phyloP scores from a whole-genome alignment of 2,797 vertebrate genomes.

The Coracias cyanogaster region DNA sequence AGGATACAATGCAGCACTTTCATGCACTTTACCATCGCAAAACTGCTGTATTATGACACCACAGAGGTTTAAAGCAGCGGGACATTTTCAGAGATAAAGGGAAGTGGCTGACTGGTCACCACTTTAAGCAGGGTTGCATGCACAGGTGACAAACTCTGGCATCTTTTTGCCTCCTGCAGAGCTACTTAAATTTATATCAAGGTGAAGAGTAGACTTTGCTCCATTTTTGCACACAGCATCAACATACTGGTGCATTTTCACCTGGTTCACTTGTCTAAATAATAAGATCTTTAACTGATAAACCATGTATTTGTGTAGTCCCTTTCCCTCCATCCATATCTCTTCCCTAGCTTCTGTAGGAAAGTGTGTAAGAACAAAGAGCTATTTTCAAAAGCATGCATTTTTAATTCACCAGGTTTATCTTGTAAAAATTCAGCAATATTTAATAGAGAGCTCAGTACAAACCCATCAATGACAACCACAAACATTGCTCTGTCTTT shows the following conservation, averaged over 20 bases:
- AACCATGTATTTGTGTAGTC: neutral
- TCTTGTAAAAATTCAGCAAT: neutral
- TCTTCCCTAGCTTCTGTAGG: neutral
- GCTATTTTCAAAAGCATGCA: neutral
- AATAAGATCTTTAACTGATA: neutral
- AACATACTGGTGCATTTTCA: neutral
- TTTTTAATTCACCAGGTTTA: conserved; percentile 15
- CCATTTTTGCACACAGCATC: neutral
- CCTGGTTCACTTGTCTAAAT: neutral
- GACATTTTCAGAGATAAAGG: neutral
- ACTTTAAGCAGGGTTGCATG: neutral
- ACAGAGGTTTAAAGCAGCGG: rapidly evolving
- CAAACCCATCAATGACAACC: neutral
- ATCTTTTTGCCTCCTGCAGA: neutral
- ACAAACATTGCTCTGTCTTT: neutral
- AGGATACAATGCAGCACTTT: neutral
- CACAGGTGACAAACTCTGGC: neutral
- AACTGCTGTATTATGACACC: neutral
- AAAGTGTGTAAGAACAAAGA: neutral
- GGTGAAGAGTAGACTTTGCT: neutral
- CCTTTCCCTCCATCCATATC: neutral
- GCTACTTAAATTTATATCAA: neutral
- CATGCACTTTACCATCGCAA: neutral
- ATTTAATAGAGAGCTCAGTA: neutral
- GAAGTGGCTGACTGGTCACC: neutral